A percentile compares a stretch with the other conserved stretches of the same genome.
phyloP scores from a whole-genome alignment of 2,888 invertebrate species.

The Holacanthella duospinosa region DNA sequence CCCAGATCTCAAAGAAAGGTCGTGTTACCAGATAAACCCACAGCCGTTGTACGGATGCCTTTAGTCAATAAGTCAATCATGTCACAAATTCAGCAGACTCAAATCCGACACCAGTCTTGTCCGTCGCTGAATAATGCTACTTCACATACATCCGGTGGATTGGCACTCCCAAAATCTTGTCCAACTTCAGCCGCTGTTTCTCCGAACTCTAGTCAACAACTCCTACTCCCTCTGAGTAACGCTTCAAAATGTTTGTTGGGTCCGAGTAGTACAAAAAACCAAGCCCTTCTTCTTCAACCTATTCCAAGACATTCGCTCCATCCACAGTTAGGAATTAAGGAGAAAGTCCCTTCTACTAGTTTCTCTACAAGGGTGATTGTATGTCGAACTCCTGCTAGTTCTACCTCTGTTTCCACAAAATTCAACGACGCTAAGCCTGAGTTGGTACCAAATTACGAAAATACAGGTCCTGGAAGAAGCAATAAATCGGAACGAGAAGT shows the following conservation, averaged over 20 bases:
- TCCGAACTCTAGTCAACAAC: constrained; percentile 35
- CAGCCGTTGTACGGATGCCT: constrained; percentile 14
- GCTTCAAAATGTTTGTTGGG: constrained; percentile 14
- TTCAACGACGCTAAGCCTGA: constrained; percentile 32
- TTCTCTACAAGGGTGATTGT: constrained; percentile 37
- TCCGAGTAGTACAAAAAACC: background rate
- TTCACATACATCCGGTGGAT: constrained; percentile 14
- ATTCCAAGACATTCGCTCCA: constrained; percentile 34
- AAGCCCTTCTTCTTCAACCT: constrained; percentile 15
- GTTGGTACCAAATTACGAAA: constrained; percentile 47
- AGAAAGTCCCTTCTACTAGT: constrained; percentile 34
- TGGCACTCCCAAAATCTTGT: constrained; percentile 33
- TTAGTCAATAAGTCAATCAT: constrained; percentile 5
- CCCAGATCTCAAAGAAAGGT: constrained; percentile 2
- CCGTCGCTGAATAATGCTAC: constrained; percentile 29
- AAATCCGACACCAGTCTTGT: constrained; percentile 35
- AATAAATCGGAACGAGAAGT: constrained; percentile 1
- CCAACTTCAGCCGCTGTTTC: constrained; percentile 34
- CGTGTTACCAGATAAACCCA: constrained; percentile 7
- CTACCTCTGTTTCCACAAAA: constrained; percentile 38
- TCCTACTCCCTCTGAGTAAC: constrained; percentile 29
- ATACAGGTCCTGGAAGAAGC: constrained; percentile 44
- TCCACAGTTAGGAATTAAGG: constrained; percentile 33
- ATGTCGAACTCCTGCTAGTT: constrained; percentile 20
- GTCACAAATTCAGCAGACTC: constrained; percentile 24